Evolutionary conservation across 2,797 vertebrate genomes (phyloP), one percentile per base, ranked within the genome.

Genomic region (Moxostoma hubbsi): DNA sequence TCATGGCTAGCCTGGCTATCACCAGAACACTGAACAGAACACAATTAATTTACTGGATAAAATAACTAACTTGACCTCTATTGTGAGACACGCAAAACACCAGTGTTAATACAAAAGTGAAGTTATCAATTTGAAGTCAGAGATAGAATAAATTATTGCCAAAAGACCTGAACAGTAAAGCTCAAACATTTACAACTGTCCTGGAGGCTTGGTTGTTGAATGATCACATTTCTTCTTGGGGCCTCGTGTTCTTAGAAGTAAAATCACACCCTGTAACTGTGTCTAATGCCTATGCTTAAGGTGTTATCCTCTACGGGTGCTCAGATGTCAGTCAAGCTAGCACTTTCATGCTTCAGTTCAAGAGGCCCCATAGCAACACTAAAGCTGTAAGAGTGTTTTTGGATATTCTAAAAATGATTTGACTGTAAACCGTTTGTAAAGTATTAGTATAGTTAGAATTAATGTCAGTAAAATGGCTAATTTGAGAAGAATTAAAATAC

Each of bases 261-360:
- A 87, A 90, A 88, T 81, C 72, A 81, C 88, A 84, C 80, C 79
- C 78, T 85, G 85, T 88, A 84, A 87, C 77, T 70, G 77, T 80
- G 84, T 63, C 67, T 79, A 86, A 87, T 58, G 53, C 81, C 80
- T 83, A 82, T 88, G 84, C 83, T 36, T 36, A 36, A 36, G 36
- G 36, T 36, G 36, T 36, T 36, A 36, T 36, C 36, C 85, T 85
- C 87, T 79, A 82, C 78, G 81, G 81, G 85, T 87, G 79, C 91
- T 93, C 91, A 85, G 73, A 86, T 93, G 90, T 90, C 91, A 90
- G 90, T 88, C 83, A 88, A 86, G 87, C 87, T 85, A 91, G 89
- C 85, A 90, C 72, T 92, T 92, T 93, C 90, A 87, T 90, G 85
- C 81, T 86, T n/a, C 18, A 36, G 36, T 36, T 85, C 79, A 80